These are phyloP conservation scores for Syrista parreyssii DNA, from an alignment of 2,888 invertebrate species.

Conservation along the genomic window DNA sequence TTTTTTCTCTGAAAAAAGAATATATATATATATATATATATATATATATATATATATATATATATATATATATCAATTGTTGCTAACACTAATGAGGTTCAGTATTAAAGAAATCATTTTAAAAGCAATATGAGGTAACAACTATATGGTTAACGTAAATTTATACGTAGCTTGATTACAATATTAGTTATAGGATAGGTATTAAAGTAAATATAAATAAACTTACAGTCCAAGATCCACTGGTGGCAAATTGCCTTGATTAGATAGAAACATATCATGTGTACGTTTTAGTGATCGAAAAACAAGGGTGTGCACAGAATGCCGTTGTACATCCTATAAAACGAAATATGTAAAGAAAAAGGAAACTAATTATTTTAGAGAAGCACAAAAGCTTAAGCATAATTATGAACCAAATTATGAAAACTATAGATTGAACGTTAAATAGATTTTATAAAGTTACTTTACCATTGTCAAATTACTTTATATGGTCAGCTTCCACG, in stretches of 20 bases:
- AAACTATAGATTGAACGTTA: neutral
- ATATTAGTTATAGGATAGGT: constrained; percentile 16
- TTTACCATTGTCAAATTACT: neutral
- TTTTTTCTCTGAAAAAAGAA: constrained; percentile 73
- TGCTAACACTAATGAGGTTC: neutral
- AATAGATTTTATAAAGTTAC: neutral
- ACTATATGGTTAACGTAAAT: neutral
- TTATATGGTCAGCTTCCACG: neutral
- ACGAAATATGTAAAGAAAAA: constrained; percentile 10
- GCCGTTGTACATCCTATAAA: constrained; percentile 87
- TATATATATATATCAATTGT: neutral
- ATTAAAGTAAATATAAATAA: neutral
- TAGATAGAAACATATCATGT: constrained; percentile 96
- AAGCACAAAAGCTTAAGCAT: neutral
- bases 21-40: neutral
- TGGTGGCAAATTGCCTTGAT: constrained; percentile 87
- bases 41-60: neutral
- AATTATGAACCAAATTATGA: neutral
- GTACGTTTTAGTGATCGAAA: constrained; percentile 97
- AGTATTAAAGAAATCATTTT: neutral
- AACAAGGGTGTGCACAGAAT: constrained; percentile 96
- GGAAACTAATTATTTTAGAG: neutral
- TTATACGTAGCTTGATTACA: neutral
- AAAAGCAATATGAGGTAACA: neutral
- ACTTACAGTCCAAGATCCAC: constrained; percentile 87